A percentile compares a stretch with the other conserved stretches of the same genome.
phyloP scores from a whole-genome alignment of 2,113 vertebrate species.

The Corydoras maculifer region DNA sequence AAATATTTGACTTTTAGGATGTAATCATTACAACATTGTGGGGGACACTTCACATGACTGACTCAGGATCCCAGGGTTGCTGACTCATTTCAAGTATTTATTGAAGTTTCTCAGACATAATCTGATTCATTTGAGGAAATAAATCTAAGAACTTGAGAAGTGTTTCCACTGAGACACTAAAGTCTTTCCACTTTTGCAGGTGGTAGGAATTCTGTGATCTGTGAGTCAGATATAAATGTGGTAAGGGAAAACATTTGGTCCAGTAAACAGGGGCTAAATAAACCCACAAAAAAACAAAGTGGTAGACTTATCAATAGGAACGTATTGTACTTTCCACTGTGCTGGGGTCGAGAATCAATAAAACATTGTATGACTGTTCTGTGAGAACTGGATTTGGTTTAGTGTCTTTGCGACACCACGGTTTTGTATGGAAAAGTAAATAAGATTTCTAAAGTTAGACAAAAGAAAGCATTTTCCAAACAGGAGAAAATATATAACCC shows the following conservation, averaged over 20 bases:
- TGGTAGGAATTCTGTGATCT: constrained; percentile 22
- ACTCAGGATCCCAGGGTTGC: too few species aligned
- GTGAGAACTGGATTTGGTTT: neutral
- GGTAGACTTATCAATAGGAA: constrained; percentile 10
- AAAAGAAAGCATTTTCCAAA: neutral
- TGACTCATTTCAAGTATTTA: constrained; percentile 38
- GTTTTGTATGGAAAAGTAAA: neutral
- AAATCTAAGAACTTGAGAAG: constrained; percentile 33
- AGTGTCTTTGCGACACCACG: too few species aligned
- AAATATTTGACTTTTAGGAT: too few species aligned
- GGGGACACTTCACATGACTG: neutral
- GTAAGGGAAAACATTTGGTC: constrained; percentile 22
- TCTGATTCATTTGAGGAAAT: constrained; percentile 55
- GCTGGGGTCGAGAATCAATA: neutral
- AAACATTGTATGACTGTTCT: constrained; percentile 18
- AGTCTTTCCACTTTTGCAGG: constrained; percentile 31
- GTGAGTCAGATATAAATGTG: constrained; percentile 29
- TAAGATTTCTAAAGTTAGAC: too few species aligned
- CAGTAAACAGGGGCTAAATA: constrained; percentile 27
- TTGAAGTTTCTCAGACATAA: constrained; percentile 45
- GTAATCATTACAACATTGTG: too few species aligned
- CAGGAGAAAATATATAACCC: neutral
- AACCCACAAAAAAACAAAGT: constrained; percentile 2
- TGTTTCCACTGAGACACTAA: constrained; percentile 31
- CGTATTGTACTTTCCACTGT: constrained; percentile 1